Evolutionary conservation across 2,888 invertebrate genomes (phyloP), one percentile per base, ranked within the genome.

Genomic region (Cantharis flavilabris): DNA sequence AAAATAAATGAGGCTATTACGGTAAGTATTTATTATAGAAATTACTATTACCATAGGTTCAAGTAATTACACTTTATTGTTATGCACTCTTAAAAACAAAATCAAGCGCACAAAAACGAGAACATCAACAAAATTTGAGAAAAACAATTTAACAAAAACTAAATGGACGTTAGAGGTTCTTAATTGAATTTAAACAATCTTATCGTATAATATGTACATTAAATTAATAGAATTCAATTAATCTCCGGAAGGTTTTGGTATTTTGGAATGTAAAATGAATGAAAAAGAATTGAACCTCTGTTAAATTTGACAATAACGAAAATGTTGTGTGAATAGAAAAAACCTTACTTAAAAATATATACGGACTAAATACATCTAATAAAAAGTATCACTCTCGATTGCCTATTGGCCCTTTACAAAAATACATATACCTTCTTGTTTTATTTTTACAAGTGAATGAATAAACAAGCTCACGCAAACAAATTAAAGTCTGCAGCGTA

Each of bases 321-420:
- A 67, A 67, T 23, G 20, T 67, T 16, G 26, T 14, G 26, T n/a
- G 26, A 18, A 23, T 23, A 67, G 16, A 67, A 64, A 67, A 67
- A 23, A 67, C n/a, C 49, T 49, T 49, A 49, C 49, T 49, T 49
- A 49, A 49, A 26, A 49, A n/a, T 49, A 49, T 49, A 49, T 49
- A 49, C 7, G 49, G 49, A 49, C 65, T 23, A 26, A 67, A 67
- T 23, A 67, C 10, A 26, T 67, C 20, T 30, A 87, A 87, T 87
- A 86, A 86, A 85, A 84, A 85, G 85, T 88, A 88, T 88, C 88
- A 88, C 88, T 86, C 86, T 86, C 86, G 84, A 84, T 85, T 85
- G 82, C 83, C 82, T 76, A 64, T 70, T 65, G 87, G 87, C 87
- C 86, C 87, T 87, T 88, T 88, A 88, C 87, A 88, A 88, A 88